These are phyloP conservation scores for Climacteris rufus DNA, from an alignment of 2,113 vertebrate genomes.

Conservation along the genomic window DNA sequence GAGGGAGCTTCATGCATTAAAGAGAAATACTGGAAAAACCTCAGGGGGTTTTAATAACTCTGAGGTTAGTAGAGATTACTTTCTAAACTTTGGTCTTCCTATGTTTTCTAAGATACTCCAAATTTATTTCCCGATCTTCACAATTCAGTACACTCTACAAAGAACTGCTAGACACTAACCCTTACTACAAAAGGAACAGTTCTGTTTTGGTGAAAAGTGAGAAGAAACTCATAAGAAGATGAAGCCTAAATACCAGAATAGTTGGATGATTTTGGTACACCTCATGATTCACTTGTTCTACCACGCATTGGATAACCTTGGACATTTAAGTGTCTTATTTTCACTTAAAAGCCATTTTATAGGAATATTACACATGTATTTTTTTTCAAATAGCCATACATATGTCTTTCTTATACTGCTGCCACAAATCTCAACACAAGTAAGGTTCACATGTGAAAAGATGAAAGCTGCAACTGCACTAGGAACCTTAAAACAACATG, in stretches of 20 bases:
- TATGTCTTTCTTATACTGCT: not conserved
- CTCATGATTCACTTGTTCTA: not conserved
- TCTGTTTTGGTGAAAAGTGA: not conserved
- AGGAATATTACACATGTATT: not conserved
- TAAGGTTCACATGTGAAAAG: not conserved
- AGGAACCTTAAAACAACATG: not conserved
- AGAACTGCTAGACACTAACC: not conserved
- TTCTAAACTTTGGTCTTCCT: not conserved
- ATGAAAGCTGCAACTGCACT: not conserved
- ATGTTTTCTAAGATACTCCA: not conserved
- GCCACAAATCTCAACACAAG: not conserved
- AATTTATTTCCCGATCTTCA: not conserved
- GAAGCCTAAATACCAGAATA: not conserved
- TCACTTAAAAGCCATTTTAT: not conserved
- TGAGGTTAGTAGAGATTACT: not conserved
- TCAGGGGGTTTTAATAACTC: not conserved
- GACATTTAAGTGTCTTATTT: not conserved
- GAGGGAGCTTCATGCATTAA: not conserved
- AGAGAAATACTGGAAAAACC: not conserved
- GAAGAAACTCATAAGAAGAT: not conserved
- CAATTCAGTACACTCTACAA: not conserved
- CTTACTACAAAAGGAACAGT: not conserved
- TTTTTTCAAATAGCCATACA: not conserved
- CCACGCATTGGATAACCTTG: not conserved
- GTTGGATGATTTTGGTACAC: not conserved